These are phyloP conservation scores for Drosophila mojavensis DNA, from an alignment of 1,140 invertebrate species.

Conservation along the genomic window DNA sequence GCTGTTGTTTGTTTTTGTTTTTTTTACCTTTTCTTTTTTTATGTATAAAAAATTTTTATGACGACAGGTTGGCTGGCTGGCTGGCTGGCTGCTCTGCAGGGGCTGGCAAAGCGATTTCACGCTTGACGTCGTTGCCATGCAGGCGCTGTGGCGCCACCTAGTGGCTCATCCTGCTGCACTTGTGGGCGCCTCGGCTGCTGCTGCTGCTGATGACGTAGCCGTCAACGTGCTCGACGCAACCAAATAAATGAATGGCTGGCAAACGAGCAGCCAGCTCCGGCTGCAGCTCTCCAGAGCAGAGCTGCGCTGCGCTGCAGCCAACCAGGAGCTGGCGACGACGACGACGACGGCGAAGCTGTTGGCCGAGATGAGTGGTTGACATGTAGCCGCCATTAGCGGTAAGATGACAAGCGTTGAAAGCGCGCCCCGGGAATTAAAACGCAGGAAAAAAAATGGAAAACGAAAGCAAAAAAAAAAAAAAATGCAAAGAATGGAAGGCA, in stretches of 20 bases:
- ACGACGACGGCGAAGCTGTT: slow-evolving; percentile 4
- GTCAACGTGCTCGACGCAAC: slow-evolving; percentile 33
- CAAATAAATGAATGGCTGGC: slow-evolving; percentile 61
- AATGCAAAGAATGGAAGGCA: slow-evolving; percentile 53
- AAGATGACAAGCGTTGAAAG: slow-evolving; percentile 81
- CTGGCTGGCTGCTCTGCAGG: slow-evolving; percentile 27
- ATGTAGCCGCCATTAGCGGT: slow-evolving; percentile 81
- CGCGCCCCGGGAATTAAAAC: slow-evolving; percentile 79
- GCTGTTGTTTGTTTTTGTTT: slow-evolving; percentile 13
- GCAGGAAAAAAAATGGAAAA: slow-evolving; percentile 34
- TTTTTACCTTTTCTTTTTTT: slow-evolving; percentile 40
- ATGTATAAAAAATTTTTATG: slow-evolving; percentile 75
- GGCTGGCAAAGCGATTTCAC: slow-evolving; percentile 77
- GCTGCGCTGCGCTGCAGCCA: neutral
- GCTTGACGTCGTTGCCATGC: slow-evolving; percentile 58
- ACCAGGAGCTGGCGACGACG: neutral
- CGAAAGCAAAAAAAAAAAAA: slow-evolving; percentile 14
- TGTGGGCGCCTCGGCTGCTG: slow-evolving; percentile 8
- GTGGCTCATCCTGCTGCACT: slow-evolving; percentile 32
- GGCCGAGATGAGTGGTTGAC: slow-evolving; percentile 77
- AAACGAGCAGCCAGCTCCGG: slow-evolving; percentile 62
- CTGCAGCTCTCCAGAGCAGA: neutral
- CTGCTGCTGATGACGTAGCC: slow-evolving; percentile 42
- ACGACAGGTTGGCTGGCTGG: slow-evolving; percentile 70
- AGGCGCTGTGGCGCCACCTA: slow-evolving; percentile 64